These are phyloP conservation scores for Halocaridina rubra DNA, from an alignment of 2,888 invertebrate species.

Conservation along the genomic window DNA sequence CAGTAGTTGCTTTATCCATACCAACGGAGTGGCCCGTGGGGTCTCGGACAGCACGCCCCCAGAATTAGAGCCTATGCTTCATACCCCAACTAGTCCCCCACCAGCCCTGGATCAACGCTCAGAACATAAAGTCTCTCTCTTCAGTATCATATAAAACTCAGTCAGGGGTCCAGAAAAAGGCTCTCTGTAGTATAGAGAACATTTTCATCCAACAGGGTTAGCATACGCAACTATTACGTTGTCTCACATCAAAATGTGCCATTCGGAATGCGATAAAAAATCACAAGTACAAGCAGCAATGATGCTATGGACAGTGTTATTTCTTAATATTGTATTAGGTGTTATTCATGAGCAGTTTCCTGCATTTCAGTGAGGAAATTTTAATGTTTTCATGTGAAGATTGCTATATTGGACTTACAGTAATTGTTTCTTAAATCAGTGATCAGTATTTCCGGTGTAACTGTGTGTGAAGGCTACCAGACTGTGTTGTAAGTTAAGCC, in stretches of 20 bases:
- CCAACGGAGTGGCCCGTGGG: slow-evolving; percentile 47
- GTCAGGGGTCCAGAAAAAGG: slow-evolving; percentile 11
- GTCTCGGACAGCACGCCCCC: slow-evolving; percentile 35
- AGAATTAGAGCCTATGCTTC: slow-evolving; percentile 50
- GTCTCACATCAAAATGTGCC: slow-evolving; percentile 40
- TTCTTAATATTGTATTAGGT: slow-evolving; percentile 45
- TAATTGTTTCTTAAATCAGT: slow-evolving; percentile 30
- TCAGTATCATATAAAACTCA: slow-evolving; percentile 61
- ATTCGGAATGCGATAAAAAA: slow-evolving; percentile 16
- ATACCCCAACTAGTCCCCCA: slow-evolving; percentile 55
- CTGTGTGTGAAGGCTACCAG: slow-evolving; percentile 36
- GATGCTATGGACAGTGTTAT: slow-evolving; percentile 45
- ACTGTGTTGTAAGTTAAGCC: slow-evolving; percentile 37
- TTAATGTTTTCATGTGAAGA: slow-evolving; percentile 46
- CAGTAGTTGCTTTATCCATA: slow-evolving; percentile 50
- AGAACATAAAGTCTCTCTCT: slow-evolving; percentile 63
- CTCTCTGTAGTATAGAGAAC: slow-evolving; percentile 11
- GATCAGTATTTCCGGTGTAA: slow-evolving; percentile 42
- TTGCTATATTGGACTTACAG: slow-evolving; percentile 45
- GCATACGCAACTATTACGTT: slow-evolving; percentile 11
- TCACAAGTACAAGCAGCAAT: slow-evolving; percentile 47
- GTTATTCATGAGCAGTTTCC: slow-evolving; percentile 42
- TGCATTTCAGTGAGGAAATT: slow-evolving; percentile 48
- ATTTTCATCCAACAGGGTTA: slow-evolving; percentile 27
- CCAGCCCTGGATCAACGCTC: slow-evolving; percentile 63